Base-by-base conservation (phyloP, 1,140 invertebrate genomes). In the Drosophila watanabei region DNA sequence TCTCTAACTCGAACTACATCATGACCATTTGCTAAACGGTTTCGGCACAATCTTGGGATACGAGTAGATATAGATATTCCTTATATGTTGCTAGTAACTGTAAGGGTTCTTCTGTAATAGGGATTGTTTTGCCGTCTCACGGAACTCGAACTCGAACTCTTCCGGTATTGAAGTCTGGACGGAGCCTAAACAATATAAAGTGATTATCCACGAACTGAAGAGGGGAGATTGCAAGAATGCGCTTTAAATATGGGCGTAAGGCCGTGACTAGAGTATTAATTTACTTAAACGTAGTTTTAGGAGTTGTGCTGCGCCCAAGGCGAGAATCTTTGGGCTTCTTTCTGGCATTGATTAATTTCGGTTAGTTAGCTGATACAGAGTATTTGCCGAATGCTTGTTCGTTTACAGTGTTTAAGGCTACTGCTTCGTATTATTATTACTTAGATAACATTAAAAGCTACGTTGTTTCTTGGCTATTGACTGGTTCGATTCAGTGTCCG, bases 1-100 rank as follows among this genome's bases (percentile, higher is more conserved):
- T 54, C 11, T 46, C 20, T 45, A 69, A 72, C 54, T 61, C 20
- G 37, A 73, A 41, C 51, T 56, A 72, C 56, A 51, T 30, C 54
- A 16, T 63, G 61, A 56, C 39, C 33, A 41, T 59, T 72, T 69
- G 28, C 63, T n/a, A 69, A 70, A 73, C 37, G 69, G 71, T 57
- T 86, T 90, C 86, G 86, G 86, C 81, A 90, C 85, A 85, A 82
- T 82, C 68, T 89, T 78, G 84, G 85, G 68, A 57, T 79, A 80
- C 63, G 56, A 64, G 60, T 64, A 57, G 49, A 49, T 70, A n/a
- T 24, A n/a, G n/a, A 24, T 43, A 52, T 48, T 46, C 14, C 13
- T 59, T 41, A 24, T 70, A 11, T 39, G 16, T 62, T 45, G 41
- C 43, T 59, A 66, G 54, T 75, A 70, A 56, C 51, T 33, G 56